Base-by-base conservation (phyloP, 2,888 invertebrate genomes). In the Nemoura dubitans region DNA sequence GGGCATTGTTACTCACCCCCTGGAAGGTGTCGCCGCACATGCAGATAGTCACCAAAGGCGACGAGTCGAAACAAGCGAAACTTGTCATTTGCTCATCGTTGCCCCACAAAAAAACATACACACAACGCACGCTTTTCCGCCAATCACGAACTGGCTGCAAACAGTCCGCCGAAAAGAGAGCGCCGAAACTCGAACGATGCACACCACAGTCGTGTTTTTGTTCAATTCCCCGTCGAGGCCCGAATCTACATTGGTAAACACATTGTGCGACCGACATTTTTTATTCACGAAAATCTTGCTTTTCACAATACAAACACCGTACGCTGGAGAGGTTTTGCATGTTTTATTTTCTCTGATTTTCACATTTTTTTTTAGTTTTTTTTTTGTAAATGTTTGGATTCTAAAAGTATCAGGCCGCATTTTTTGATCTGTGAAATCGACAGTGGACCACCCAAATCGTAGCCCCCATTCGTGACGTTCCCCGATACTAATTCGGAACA, bases 11-110 rank as follows among this genome's bases (percentile, higher is more conserved):
- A 81, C 81, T 81, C 81, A 81, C 81, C 81, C 30, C 29, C 28
- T 30, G 25, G 76, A 84, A 84, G 76, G 84, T 84, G 27, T 84
- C 84, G n/a, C 87, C 87, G 76, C 87, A 87, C 87, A 87, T 87
- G 84, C 87, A 87, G 86, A 87, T 85, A 76, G 85, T 87, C 29
- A 87, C 87, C 43, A 87, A 84, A 43, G 86, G 87, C 26, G 85
- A 84, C 43, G 86, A 36, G 76, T 87, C 87, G 86, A 86, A 87
- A 84, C 87, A 87, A 27, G 36, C 30, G 26, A 43, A 43, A 59
- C 86, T 85, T 81, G 84, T 76, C 84, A 86, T 87, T 30, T 26
- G 83, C 77, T 83, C 25, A 29, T 76, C 30, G 26, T 30, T 16
- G 21, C 16, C 14, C 59, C 59, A 1, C 59, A 14, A 21, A 1